Base-by-base conservation (phyloP, 2,888 invertebrate genomes). In the Xestia xanthographa region DNA sequence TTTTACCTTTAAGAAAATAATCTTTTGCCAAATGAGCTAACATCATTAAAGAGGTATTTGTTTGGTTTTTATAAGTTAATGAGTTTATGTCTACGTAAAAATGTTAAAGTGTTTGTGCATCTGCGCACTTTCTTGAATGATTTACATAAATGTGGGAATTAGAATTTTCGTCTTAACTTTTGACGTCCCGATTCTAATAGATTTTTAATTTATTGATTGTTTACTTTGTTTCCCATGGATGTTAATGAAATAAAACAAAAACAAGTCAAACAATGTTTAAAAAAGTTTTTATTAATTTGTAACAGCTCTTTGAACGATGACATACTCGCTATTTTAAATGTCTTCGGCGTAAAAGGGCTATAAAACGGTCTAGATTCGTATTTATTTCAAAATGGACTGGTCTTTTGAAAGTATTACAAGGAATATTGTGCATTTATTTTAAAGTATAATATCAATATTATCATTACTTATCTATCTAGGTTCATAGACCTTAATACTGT, bases 331-430 rank as follows among this genome's bases (percentile, higher is more conserved):
- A 85, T 87, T 86, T 83, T 67, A 81, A 84, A 82, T 80, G 87
- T 86, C 72, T 75, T 88, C 89, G 86, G 84, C 83, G 70, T 76
- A 34, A 34, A 85, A 75, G 79, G 79, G 66, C 41, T 79, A 81
- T 69, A 76, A 77, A 83, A 69, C 53, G 71, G 82, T 72, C 63
- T 78, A n/a, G n/a, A 80, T 85, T 87, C 72, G 82, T 60, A 75
- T 48, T 78, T 75, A 74, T 78, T 75, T 75, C 26, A 65, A 50
- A 50, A 50, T 50, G 9, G 50, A 50, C 50, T 22, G 50, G 34
- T 22, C 48, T 9, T 50, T 50, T 53, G 26, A 72, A 72, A 66
- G 50, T 74, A 5, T n/a, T 12, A 17, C 29, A 65, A 63, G 20
- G 41, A 72, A 74, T 65, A 71, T 26, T 34, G 22, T 34, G 8